phyloP scores from a whole-genome alignment of 2,797 vertebrate species.

The Intellagama lesueurii region DNA sequence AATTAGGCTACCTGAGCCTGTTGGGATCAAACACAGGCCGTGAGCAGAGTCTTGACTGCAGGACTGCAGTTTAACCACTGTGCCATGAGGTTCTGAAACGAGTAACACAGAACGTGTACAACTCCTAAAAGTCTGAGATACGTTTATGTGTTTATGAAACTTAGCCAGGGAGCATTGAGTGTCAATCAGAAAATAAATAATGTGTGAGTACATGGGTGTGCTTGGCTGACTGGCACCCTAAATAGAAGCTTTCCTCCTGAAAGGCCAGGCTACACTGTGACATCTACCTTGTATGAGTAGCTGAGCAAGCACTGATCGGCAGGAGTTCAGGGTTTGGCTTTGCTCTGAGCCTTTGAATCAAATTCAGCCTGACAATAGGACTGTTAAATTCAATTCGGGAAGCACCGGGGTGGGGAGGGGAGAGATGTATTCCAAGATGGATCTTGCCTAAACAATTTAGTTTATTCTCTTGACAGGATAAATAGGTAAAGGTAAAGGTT shows the following conservation, averaged over 20 bases:
- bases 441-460: slow-evolving; percentile 29
- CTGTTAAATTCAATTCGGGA: slow-evolving; percentile 23
- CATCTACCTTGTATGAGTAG: not conserved
- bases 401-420: not conserved
- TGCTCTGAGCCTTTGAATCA: not conserved
- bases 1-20: too few species aligned
- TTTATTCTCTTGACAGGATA: not conserved
- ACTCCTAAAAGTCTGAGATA: too few species aligned
- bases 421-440: slow-evolving; percentile 3
- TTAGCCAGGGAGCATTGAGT: not conserved
- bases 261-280: not conserved
- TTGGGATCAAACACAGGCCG: too few species aligned
- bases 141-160: not conserved
- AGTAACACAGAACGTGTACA: too few species aligned
- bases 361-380: slow-evolving; percentile 12
- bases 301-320: not conserved
- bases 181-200: not conserved
- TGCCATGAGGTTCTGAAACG: too few species aligned
- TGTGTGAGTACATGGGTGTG: not conserved
- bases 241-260: not conserved
- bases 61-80: too few species aligned
- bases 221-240: too few species aligned
- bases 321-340: not conserved
- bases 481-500: too few species aligned
- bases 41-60: too few species aligned